These are phyloP conservation scores for Myrmecobius fasciatus DNA, from an alignment of 2,113 vertebrate genomes.

Conservation along the genomic window DNA sequence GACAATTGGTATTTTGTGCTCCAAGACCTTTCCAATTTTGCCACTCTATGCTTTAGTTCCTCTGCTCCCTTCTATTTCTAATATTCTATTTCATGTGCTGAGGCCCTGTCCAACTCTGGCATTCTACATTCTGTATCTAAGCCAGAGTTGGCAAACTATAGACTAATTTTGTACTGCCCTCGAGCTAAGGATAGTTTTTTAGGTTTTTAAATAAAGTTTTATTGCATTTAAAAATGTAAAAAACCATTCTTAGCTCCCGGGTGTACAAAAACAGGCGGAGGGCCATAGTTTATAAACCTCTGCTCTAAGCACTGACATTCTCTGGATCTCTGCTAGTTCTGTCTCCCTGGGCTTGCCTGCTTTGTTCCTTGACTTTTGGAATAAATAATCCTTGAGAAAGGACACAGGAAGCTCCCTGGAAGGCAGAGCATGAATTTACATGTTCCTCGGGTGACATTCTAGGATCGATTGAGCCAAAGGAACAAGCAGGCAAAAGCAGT, in stretches of 20 bases:
- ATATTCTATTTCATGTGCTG: neutral
- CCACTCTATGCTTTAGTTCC: neutral
- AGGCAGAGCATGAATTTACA: constrained; percentile 29
- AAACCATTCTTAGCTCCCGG: neutral
- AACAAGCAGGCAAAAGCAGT: constrained; percentile 22
- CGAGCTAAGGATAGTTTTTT: neutral
- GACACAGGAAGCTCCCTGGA: neutral
- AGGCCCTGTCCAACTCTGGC: neutral
- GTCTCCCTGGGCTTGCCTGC: neutral
- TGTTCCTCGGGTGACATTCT: neutral
- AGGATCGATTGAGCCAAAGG: neutral
- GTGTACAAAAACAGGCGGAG: neutral
- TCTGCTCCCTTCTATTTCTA: neutral
- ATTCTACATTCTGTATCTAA: neutral
- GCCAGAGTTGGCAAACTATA: neutral
- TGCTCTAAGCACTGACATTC: neutral
- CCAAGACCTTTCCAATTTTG: neutral
- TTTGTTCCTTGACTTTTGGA: neutral
- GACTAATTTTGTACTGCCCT: neutral
- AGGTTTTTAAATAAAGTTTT: neutral
- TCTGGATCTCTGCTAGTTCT: neutral
- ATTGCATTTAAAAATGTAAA: neutral
- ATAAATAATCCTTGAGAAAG: neutral
- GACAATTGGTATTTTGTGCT: neutral
- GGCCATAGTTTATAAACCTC: neutral